phyloP scores from a whole-genome alignment of 2,797 vertebrate genomes.

The Sebastolobus alascanus region DNA sequence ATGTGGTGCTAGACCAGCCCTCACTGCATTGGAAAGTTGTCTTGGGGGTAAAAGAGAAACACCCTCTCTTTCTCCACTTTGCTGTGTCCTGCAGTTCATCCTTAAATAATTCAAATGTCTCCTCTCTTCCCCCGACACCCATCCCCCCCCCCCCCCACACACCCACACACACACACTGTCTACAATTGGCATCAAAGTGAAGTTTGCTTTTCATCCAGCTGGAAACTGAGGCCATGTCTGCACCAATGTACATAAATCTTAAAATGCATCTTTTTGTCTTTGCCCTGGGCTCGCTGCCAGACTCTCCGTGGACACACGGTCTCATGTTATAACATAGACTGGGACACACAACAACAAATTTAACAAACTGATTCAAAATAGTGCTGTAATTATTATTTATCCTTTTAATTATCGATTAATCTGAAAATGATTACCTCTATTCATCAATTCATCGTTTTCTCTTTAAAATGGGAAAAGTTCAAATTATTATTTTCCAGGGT shows the following conservation, averaged over 20 bases:
- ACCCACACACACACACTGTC: constrained; percentile 26
- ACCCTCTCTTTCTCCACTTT: constrained; percentile 53
- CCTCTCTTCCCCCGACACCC: constrained; percentile 3
- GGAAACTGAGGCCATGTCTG: constrained; percentile 51
- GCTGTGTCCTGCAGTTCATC: constrained; percentile 73
- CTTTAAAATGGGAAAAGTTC: background rate
- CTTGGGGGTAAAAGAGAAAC: constrained; percentile 72
- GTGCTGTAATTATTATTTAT: background rate
- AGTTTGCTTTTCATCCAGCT: constrained; percentile 56
- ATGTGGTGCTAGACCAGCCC: constrained; percentile 1
- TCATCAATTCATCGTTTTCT: background rate
- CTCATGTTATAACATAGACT: background rate
- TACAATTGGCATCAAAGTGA: constrained; percentile 53
- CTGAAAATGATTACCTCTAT: background rate
- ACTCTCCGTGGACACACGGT: background rate
- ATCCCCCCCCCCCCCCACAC: background rate
- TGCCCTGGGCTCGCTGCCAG: background rate
- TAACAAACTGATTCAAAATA: background rate
- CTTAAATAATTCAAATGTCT: constrained; percentile 80
- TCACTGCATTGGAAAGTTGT: constrained; percentile 59
- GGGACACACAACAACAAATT: background rate
- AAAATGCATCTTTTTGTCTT: constrained; percentile 35
- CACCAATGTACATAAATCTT: constrained; percentile 43
- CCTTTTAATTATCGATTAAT: background rate
- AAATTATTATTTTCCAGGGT: background rate